phyloP scores from a whole-genome alignment of 2,113 vertebrate species.

The Lucifuga dentata region DNA sequence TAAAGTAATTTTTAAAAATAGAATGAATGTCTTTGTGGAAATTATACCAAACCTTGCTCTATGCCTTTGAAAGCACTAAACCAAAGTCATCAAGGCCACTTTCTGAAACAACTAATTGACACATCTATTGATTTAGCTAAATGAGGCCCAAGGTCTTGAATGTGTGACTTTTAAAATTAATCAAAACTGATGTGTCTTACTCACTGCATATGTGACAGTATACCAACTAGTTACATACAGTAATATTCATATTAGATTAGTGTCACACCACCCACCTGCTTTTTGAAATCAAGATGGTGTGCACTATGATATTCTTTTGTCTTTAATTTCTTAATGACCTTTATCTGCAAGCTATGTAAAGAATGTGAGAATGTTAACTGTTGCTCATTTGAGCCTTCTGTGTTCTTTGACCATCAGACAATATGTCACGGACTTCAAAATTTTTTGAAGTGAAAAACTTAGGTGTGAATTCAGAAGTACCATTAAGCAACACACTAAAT shows the following conservation, averaged over 20 bases:
- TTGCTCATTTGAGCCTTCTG: conserved; percentile 54
- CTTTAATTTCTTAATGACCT: conserved; percentile 60
- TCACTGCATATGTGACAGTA: conserved; percentile 21
- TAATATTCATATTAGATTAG: too few species aligned
- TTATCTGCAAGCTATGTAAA: conserved; percentile 55
- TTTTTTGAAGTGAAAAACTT: conserved; percentile 46
- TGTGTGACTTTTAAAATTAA: conserved; percentile 46
- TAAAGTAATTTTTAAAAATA: conserved; percentile 5
- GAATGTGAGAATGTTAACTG: conserved; percentile 53
- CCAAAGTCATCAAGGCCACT: conserved; percentile 44
- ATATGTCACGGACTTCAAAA: conserved; percentile 51
- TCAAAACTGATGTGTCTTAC: conserved; percentile 10
- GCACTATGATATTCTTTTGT: conserved; percentile 25
- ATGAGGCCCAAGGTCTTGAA: conserved; percentile 40
- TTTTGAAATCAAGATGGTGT: conserved; percentile 32
- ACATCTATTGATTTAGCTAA: conserved; percentile 45
- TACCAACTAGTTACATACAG: conserved; percentile 13
- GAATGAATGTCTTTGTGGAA: conserved; percentile 30
- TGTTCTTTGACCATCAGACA: conserved; percentile 55
- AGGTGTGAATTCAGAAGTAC: conserved; percentile 57
- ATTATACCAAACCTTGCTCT: conserved; percentile 32
- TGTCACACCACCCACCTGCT: conserved; percentile 27
- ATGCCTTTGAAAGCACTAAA: conserved; percentile 43
- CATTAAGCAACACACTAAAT: conserved; percentile 56
- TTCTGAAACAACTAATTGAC: conserved; percentile 54